Evolutionary conservation across 92 coral and sea anemone species (phyloP).

Genomic region (Virgularia gustaviana): DNA sequence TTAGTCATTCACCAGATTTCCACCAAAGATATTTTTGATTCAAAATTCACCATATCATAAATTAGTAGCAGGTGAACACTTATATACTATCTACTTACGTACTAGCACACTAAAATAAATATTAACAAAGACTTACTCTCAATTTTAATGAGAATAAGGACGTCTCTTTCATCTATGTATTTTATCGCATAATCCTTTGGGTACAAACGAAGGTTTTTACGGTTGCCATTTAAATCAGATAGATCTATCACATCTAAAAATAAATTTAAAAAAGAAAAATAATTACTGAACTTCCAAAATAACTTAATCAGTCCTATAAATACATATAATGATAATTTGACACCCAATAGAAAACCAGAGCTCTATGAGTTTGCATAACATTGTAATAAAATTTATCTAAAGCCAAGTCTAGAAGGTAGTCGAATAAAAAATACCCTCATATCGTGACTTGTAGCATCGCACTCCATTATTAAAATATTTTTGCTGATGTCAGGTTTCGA

Average conservation of each 20-base stretch:
- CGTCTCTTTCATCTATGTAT: conserved; percentile 73
- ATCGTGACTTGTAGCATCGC: no score
- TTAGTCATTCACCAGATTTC: no score
- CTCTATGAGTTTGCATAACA: no score
- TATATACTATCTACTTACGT: background rate
- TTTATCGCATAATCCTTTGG: conserved; percentile 91
- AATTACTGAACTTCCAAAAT: background rate
- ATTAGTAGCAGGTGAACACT: background rate
- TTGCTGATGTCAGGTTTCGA: no score
- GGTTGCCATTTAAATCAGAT: conserved; percentile 82
- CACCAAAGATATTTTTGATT: no score
- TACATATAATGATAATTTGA: background rate
- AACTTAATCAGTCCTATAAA: background rate
- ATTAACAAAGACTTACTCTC: conserved; percentile 63
- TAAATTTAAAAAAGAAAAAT: background rate
- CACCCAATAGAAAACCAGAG: no score
- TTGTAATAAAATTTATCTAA: no score
- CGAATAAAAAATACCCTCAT: no score
- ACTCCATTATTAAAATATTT: no score
- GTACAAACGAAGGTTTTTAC: conserved; percentile 67
- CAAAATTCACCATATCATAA: no score
- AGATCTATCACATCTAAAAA: conserved; percentile 75
- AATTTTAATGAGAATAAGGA: conserved; percentile 76
- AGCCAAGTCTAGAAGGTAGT: no score
- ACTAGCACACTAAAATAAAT: background rate